Percentiles rank a stretch among this genome's conserved stretches.
These are phyloP conservation scores for Micrastur ruficollis DNA, from an alignment of 2,797 vertebrate species.

Conservation along the genomic window DNA sequence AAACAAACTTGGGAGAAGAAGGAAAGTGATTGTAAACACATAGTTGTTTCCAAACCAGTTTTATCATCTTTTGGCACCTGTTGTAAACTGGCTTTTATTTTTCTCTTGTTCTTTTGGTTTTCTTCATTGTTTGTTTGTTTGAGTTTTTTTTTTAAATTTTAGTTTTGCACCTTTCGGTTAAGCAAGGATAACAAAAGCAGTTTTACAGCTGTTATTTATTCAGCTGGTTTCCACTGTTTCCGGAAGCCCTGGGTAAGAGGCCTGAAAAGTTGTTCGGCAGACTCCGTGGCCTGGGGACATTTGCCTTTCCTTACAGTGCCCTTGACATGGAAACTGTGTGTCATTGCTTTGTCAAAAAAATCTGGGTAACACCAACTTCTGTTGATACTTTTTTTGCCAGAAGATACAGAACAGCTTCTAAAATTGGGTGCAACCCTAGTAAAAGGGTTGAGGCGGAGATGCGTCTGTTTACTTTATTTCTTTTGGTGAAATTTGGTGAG, in stretches of 20 bases:
- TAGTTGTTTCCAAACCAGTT: background rate
- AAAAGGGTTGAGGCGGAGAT: background rate
- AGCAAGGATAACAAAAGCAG: background rate
- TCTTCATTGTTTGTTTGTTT: background rate
- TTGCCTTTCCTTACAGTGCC: background rate
- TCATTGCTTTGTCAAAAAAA: background rate
- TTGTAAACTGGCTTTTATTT: background rate
- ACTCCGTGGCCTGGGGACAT: background rate
- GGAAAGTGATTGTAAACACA: constrained; percentile 46
- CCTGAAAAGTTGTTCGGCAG: background rate
- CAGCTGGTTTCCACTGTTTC: background rate
- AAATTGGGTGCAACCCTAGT: background rate
- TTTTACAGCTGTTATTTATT: background rate
- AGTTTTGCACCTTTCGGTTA: background rate
- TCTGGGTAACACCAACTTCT: background rate
- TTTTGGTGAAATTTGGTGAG: background rate
- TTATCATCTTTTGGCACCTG: constrained; percentile 29
- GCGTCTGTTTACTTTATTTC: background rate
- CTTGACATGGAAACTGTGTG: background rate
- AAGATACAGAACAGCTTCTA: background rate
- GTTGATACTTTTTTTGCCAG: rapidly evolving
- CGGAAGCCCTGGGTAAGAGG: background rate
- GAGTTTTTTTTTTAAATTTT: background rate
- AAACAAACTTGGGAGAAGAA: constrained; percentile 70
- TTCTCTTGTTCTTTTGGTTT: background rate